Conservation (phyloP, 2,888 invertebrate species). For the Osedax frankpressi region DNA sequence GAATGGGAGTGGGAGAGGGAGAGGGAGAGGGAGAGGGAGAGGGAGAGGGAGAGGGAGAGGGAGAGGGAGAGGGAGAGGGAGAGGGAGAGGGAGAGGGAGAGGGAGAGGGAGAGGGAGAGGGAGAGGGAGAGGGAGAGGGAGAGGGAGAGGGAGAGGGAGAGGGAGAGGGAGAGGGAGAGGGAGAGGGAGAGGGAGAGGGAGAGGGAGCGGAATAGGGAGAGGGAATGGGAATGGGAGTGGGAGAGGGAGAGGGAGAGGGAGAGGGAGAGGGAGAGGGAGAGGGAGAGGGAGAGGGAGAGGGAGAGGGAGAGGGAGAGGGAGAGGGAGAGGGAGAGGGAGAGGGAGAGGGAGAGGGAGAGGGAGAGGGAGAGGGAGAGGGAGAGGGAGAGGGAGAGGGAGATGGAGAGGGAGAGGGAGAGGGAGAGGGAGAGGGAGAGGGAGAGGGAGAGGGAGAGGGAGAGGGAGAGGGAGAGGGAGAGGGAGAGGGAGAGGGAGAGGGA, state of each 20-base stretch:
- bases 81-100: constrained; percentile 13
- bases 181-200: no score
- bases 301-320: no score
- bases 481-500: no score
- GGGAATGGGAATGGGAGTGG: no score
- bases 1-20: constrained; percentile 6
- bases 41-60: constrained; percentile 6
- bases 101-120: neutral
- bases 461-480: neutral
- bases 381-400: constrained; percentile 13
- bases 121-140: neutral
- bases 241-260: no score
- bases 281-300: no score
- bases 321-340: no score
- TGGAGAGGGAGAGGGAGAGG: constrained; percentile 10
- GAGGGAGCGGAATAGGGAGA: no score
- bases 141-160: constrained; percentile 1
- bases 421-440: constrained; percentile 8
- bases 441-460: neutral
- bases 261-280: no score
- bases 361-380: constrained; percentile 4
- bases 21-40: constrained; percentile 6
- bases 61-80: constrained; percentile 13
- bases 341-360: constrained; percentile 7
- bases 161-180: no score